Conservation (phyloP, 1,140 invertebrate genomes). For the Xylocopa sonorina region DNA sequence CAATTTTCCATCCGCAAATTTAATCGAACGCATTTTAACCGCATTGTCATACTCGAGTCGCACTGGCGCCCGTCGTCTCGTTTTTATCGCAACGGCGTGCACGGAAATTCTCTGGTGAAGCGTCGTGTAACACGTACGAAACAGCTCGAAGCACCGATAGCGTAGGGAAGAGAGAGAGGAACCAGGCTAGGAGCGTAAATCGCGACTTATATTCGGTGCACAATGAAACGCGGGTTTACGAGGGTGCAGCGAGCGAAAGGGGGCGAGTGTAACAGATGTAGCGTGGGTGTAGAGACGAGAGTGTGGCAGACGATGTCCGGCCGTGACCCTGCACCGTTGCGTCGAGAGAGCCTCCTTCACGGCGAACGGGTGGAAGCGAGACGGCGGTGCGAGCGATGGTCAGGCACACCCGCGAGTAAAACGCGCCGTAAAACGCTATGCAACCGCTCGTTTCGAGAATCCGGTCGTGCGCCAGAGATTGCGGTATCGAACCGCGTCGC, state of each 20-base stretch:
- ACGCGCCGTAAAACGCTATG: slow-evolving; percentile 64
- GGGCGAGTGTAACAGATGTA: slow-evolving; percentile 71
- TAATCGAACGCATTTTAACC: too few relatives aligned
- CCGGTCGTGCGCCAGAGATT: slow-evolving; percentile 63
- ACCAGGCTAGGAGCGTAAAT: slow-evolving; percentile 62
- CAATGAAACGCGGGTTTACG: slow-evolving; percentile 69
- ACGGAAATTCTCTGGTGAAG: too few relatives aligned
- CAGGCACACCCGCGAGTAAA: slow-evolving; percentile 72
- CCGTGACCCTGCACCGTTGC: slow-evolving; percentile 79
- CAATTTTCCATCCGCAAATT: too few relatives aligned
- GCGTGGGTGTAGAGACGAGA: slow-evolving; percentile 75
- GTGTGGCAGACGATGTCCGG: slow-evolving; percentile 80
- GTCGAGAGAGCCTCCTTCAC: slow-evolving; percentile 70
- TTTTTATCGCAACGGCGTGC: background rate
- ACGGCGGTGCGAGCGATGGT: slow-evolving; percentile 67
- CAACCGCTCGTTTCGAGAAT: slow-evolving; percentile 59
- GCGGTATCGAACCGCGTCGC: slow-evolving; percentile 56
- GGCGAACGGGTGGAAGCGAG: slow-evolving; percentile 40
- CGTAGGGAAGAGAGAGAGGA: background rate
- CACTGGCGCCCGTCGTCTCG: too few relatives aligned
- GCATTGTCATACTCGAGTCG: too few relatives aligned
- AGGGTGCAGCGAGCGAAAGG: slow-evolving; percentile 55
- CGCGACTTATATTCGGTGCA: slow-evolving; percentile 70
- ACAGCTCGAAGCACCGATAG: background rate
- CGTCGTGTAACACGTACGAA: too few relatives aligned